These are phyloP conservation scores for Drosophila prosaltans DNA, from an alignment of 1,140 invertebrate species.

Conservation along the genomic window DNA sequence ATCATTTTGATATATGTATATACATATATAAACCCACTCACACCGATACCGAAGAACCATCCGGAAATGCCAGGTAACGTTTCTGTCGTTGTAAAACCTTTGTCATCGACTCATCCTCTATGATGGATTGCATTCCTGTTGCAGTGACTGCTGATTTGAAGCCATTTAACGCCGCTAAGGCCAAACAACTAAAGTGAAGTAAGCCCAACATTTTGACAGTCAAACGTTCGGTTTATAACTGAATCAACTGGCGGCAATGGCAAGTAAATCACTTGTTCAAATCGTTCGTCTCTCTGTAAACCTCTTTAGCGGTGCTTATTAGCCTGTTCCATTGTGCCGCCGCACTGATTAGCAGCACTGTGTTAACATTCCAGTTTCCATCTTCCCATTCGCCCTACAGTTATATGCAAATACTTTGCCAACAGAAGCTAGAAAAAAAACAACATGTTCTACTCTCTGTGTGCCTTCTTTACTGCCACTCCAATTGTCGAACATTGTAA, in stretches of 20 bases:
- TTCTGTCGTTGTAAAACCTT: slow-evolving; percentile 68
- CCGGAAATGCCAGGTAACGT: slow-evolving; percentile 82
- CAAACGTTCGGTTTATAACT: slow-evolving; percentile 48
- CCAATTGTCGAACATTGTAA: slow-evolving; percentile 40
- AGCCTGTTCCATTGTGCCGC: slow-evolving; percentile 48
- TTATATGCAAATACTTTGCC: slow-evolving; percentile 58
- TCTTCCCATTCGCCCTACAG: not conserved
- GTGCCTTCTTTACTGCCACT: slow-evolving; percentile 30
- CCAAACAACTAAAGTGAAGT: slow-evolving; percentile 5
- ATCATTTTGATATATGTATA: not conserved
- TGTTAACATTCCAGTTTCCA: slow-evolving; percentile 28
- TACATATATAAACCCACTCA: slow-evolving; percentile 31
- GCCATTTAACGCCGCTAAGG: not conserved
- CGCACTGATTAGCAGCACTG: slow-evolving; percentile 54
- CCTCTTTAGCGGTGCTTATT: slow-evolving; percentile 38
- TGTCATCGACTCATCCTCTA: slow-evolving; percentile 31
- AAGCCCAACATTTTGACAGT: slow-evolving; percentile 42
- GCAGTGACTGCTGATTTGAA: not conserved
- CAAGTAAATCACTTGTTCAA: not conserved
- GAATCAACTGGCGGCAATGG: not conserved
- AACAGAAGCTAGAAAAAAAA: slow-evolving; percentile 25
- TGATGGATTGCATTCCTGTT: not conserved
- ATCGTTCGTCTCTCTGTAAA: slow-evolving; percentile 5
- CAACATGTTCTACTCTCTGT: not conserved
- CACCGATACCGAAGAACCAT: slow-evolving; percentile 82